Conservation (phyloP, 1,140 invertebrate genomes). For the Tribolium castaneum region DNA sequence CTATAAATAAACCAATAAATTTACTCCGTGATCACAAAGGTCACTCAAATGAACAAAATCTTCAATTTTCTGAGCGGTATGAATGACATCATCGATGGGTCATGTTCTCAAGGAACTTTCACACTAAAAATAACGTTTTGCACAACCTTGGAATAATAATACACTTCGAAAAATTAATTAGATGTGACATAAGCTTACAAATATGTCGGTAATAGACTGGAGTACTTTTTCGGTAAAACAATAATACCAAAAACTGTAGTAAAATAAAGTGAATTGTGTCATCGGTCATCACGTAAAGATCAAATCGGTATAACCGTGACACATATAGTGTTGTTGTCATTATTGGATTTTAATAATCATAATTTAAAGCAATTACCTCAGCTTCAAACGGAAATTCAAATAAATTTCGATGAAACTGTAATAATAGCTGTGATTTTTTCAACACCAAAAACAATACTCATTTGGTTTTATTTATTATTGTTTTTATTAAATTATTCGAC, state of each 20-base stretch:
- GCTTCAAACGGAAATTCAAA: too few species aligned
- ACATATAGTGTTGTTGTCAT: too few species aligned
- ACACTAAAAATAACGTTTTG: not conserved
- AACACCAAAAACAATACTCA: too few species aligned
- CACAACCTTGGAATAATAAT: slow-evolving; percentile 13
- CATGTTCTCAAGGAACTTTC: slow-evolving; percentile 7
- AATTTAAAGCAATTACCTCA: too few species aligned
- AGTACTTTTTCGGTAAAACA: not conserved
- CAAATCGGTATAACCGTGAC: too few species aligned
- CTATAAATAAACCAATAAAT: not conserved
- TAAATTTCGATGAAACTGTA: too few species aligned
- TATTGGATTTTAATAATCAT: too few species aligned
- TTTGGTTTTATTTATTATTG: too few species aligned
- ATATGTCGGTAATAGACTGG: not conserved
- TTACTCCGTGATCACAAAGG: not conserved
- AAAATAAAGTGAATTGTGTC: too few species aligned
- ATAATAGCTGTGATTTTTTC: too few species aligned
- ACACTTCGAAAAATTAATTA: not conserved
- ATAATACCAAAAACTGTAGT: not conserved
- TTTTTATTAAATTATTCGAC: too few species aligned
- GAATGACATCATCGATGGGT: slow-evolving; percentile 8
- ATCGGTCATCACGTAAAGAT: too few species aligned
- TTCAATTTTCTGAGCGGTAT: not conserved
- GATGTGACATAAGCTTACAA: not conserved
- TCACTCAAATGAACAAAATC: not conserved